These are phyloP conservation scores for Acyrthosiphon pisum DNA, from an alignment of 1,140 invertebrate genomes.

Conservation along the genomic window DNA sequence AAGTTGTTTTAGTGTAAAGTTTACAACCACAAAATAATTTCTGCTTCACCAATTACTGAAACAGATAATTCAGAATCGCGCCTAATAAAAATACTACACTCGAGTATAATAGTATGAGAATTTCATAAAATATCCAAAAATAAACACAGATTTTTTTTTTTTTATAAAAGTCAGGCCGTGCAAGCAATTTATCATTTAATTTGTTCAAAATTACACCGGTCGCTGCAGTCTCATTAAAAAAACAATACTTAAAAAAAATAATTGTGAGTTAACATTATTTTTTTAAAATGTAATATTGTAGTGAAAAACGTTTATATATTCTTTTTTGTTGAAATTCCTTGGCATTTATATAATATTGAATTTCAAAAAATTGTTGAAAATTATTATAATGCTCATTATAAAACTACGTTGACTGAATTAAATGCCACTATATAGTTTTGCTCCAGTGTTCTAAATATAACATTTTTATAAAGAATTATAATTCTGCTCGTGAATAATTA, in stretches of 20 bases:
- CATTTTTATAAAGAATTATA: not conserved
- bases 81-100: not conserved
- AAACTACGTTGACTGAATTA: not conserved
- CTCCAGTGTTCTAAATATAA: not conserved
- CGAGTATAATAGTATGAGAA: too few relatives aligned
- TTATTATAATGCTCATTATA: not conserved
- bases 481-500: not conserved
- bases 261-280: too few relatives aligned
- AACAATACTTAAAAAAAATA: too few relatives aligned
- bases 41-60: not conserved
- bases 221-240: too few relatives aligned
- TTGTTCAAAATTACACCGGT: too few relatives aligned
- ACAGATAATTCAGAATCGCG: not conserved
- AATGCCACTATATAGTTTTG: not conserved
- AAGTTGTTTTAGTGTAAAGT: not conserved
- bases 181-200: too few relatives aligned
- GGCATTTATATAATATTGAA: not conserved
- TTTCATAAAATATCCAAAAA: not conserved
- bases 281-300: too few relatives aligned
- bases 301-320: too few relatives aligned
- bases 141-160: too few relatives aligned
- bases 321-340: not conserved
- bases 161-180: too few relatives aligned
- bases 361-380: not conserved
- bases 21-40: not conserved